Conservation (phyloP, 2,888 invertebrate genomes). For the Seladonia tumulorum region DNA sequence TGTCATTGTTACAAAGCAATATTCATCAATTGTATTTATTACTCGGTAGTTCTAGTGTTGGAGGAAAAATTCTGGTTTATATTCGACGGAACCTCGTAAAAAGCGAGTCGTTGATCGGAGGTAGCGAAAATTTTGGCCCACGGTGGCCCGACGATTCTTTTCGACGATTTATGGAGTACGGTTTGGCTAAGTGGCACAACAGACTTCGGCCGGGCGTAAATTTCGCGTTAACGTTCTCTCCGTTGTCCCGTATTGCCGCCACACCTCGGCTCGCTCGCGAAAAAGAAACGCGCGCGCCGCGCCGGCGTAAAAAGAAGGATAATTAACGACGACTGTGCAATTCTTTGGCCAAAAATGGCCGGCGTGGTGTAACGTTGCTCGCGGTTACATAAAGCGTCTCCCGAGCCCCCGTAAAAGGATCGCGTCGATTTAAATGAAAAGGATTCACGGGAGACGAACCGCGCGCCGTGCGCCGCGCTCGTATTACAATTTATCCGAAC, state of each 20-base stretch:
- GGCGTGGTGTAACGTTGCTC: constrained; percentile 56
- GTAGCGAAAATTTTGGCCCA: neutral
- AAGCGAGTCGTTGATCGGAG: neutral
- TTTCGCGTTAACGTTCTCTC: constrained; percentile 28
- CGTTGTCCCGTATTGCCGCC: constrained; percentile 22
- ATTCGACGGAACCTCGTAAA: neutral
- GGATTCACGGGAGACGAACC: constrained; percentile 24
- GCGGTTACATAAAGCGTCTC: constrained; percentile 64
- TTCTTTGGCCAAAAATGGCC: constrained; percentile 65
- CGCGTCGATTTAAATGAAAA: constrained; percentile 70
- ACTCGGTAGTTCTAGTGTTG: too few relatives aligned
- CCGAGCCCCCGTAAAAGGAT: constrained; percentile 71
- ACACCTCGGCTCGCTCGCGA: constrained; percentile 43
- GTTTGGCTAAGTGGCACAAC: constrained; percentile 33
- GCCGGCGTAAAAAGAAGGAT: constrained; percentile 51
- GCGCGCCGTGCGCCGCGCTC: neutral
- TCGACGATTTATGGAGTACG: constrained; percentile 31
- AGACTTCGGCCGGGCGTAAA: neutral
- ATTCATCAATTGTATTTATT: too few relatives aligned
- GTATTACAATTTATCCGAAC: constrained; percentile 31
- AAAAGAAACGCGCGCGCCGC: constrained; percentile 21
- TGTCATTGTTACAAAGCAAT: too few relatives aligned
- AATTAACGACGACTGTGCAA: constrained; percentile 65
- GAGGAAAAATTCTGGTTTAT: too few relatives aligned
- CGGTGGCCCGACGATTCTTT: constrained; percentile 11